phyloP scores from a whole-genome alignment of 2,113 vertebrate genomes.

The Empidonax alnorum region DNA sequence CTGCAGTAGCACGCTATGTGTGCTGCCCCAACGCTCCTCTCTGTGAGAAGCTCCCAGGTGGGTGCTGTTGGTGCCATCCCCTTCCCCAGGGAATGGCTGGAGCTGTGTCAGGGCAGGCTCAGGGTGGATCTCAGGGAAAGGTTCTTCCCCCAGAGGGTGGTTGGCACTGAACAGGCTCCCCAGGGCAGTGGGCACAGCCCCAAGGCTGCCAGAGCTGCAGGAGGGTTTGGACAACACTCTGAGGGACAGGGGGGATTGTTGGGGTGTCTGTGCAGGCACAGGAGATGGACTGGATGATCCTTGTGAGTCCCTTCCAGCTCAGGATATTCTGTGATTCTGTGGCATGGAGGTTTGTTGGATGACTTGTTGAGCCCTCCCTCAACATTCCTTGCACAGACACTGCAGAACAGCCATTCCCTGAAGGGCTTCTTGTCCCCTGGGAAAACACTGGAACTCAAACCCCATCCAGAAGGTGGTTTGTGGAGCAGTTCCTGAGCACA shows the following conservation, averaged over 20 bases:
- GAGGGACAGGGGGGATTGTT: not conserved
- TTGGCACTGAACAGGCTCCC: not conserved
- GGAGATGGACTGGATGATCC: not conserved
- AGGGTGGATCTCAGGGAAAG: rapidly evolving
- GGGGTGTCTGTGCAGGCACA: not conserved
- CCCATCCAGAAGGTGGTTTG: not conserved
- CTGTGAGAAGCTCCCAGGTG: not conserved
- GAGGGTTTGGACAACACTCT: rapidly evolving
- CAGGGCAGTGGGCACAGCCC: not conserved
- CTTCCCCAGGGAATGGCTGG: not conserved
- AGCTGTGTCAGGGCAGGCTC: rapidly evolving
- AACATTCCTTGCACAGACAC: not conserved
- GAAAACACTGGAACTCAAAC: not conserved
- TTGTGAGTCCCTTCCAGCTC: rapidly evolving
- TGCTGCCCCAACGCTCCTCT: not conserved
- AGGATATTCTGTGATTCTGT: not conserved
- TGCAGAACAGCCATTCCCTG: not conserved
- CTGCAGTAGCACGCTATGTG: not conserved
- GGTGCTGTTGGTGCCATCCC: not conserved
- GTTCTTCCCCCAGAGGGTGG: not conserved
- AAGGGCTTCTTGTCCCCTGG: not conserved
- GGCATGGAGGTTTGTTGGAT: not conserved
- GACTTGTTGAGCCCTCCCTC: not conserved
- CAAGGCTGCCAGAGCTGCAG: not conserved
- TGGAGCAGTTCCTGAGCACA: not conserved